phyloP scores from a whole-genome alignment of 2,888 invertebrate species.

The Phasia obesa region DNA sequence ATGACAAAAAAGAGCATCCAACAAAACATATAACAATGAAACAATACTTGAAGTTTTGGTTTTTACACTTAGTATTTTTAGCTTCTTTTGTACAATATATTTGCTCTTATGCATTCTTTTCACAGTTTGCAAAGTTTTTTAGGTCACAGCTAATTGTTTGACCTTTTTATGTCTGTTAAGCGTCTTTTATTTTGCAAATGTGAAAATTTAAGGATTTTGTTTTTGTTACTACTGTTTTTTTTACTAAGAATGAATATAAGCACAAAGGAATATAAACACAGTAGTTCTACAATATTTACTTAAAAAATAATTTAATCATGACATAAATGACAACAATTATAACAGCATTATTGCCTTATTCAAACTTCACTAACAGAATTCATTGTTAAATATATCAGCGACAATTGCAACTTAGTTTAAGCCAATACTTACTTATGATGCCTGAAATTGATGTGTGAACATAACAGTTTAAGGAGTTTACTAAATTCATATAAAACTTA shows the following conservation, averaged over 20 bases:
- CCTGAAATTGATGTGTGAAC: too few relatives aligned
- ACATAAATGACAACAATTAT: conserved; percentile 61
- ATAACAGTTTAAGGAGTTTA: too few relatives aligned
- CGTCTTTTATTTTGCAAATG: background rate
- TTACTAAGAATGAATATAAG: conserved; percentile 19
- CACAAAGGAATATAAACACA: conserved; percentile 38
- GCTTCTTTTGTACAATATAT: background rate
- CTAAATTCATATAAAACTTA: too few relatives aligned
- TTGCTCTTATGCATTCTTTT: conserved; percentile 46
- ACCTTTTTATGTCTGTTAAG: conserved; percentile 51
- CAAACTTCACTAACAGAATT: too few relatives aligned
- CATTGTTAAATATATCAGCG: too few relatives aligned
- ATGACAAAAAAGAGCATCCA: background rate
- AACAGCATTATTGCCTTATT: too few relatives aligned
- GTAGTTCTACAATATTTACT: conserved; percentile 19
- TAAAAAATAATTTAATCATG: background rate
- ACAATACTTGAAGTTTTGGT: conserved; percentile 8
- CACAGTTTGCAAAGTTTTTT: conserved; percentile 55
- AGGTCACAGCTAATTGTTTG: conserved; percentile 70
- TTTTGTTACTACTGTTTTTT: conserved; percentile 38
- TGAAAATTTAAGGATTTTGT: conserved; percentile 34
- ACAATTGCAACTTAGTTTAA: too few relatives aligned
- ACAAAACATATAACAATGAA: conserved; percentile 31
- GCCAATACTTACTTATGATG: too few relatives aligned
- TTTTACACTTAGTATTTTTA: background rate